Base-by-base conservation (phyloP, 1,140 invertebrate species). In the Contarinia nasturtii region DNA sequence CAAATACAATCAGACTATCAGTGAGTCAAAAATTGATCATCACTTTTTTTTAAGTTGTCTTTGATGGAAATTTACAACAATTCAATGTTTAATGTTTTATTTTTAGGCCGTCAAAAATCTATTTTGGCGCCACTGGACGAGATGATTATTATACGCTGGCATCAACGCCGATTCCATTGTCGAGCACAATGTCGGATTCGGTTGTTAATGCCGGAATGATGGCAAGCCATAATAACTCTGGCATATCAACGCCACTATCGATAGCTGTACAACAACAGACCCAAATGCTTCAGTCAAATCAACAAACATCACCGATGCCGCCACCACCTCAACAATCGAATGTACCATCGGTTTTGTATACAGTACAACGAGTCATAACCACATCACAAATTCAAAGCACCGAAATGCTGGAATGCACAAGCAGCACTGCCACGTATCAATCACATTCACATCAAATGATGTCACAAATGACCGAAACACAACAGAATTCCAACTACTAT, bases 351-450 rank as follows among this genome's bases (percentile, higher is more conserved):
- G 43, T 63, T 20, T 56, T 63, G 55, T 63, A 63, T 44, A 63
- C 60, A 18, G 60, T 63, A 33, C 60, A 63, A 48, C 56, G 60
- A 14, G 60, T 63, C 37, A 59, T 63, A 33, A 63, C 60, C 33
- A 63, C 60, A 41, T 59, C 60, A 12, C 60, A 63, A 48, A 63
- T 63, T 43, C 60, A 63, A 46, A 62, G 27, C 27, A 27, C 27
- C 27, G 27, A 27, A 27, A 27, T 27, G 27, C 27, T 27, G 27
- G 27, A 27, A 10, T 27, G 58, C 18, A 58, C 58, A 37, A 60
- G 54, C 44, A 60, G 60, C 22, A 60, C 59, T 38, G 57, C 60
- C n/a, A 59, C 60, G 27, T 27, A 15, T 60, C 60, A n/a, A 22
- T 18, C 18, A 10, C 43, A 44, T n/a, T 14, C 10, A 44, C 10